Evolutionary conservation across 2,113 vertebrate species (phyloP), one percentile per base, ranked within the genome.

Genomic region (Arvicanthis niloticus): DNA sequence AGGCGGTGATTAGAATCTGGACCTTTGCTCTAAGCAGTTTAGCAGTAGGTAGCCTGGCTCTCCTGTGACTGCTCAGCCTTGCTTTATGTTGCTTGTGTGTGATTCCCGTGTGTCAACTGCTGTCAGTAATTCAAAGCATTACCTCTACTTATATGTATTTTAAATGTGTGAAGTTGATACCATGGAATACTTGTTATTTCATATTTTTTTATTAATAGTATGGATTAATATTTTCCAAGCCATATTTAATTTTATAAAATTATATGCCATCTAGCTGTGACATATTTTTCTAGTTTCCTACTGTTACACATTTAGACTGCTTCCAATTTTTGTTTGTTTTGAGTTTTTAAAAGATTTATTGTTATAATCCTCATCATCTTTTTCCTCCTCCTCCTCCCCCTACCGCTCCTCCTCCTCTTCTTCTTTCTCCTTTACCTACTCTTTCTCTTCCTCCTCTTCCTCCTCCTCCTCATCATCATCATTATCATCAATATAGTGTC

Each of bases 111-210:
- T 17, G 34, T 45, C 58, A 37, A 65, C 5, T 40, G 17, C 51
- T 68, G 2, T 68, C 62, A 76, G 45, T 87, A 73, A 37, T 75
- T 60, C 21, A 3, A 91, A 29, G 24, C 26, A 92, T 91, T 90
- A 76, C 45, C 19, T 77, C 56, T 92, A 31, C 94, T 58, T 31
- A 42, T 34, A 70, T 22, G 60, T 0, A 31, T 72, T 53, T 84
- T 94, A 91, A 84, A 91, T 93, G 95, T 95, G 45, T 13, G 88
- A 94, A 88, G 26, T 70, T 94, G 77, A 95, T 94, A 26, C 93
- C n/a, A 40, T 21, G 75, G 34, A 72, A 1, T 84, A 62, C 42
- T 87, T 90, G 26, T 24, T 93, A 75, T 86, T 93, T 94, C 48
- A 26, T 91, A 56, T 65, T 91, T 97, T 93, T 81, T 87, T 40